A percentile compares a stretch with the other conserved stretches of the same genome.
Conservation (phyloP, 2,888 invertebrate species). For the Cerastis leucographa region DNA sequence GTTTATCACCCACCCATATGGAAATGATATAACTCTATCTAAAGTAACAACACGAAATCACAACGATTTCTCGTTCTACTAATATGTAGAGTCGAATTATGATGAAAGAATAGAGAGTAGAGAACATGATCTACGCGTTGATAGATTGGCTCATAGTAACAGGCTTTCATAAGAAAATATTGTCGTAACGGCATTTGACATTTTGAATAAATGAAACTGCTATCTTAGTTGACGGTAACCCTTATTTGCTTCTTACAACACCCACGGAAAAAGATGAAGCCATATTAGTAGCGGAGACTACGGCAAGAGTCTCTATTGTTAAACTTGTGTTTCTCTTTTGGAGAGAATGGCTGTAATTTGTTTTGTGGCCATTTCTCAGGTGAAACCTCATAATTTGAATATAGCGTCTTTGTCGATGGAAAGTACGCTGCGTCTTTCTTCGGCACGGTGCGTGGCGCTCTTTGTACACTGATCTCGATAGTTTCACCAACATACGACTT, state of each 20-base stretch:
- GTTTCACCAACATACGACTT: constrained; percentile 80
- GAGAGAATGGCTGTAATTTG: constrained; percentile 69
- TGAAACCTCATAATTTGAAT: constrained; percentile 77
- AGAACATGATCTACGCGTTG: not conserved
- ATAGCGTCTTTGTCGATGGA: constrained; percentile 79
- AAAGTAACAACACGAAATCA: constrained; percentile 10
- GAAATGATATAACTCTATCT: constrained; percentile 30
- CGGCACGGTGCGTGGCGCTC: constrained; percentile 77
- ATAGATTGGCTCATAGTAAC: constrained; percentile 20
- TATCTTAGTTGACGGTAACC: constrained; percentile 25
- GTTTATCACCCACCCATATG: not conserved
- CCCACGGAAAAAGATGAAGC: constrained; percentile 49
- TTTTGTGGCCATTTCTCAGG: constrained; percentile 72
- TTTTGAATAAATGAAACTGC: constrained; percentile 36
- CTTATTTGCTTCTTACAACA: constrained; percentile 40
- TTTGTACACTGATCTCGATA: constrained; percentile 83
- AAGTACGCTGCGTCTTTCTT: constrained; percentile 80
- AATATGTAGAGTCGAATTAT: constrained; percentile 18
- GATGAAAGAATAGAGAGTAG: constrained; percentile 37
- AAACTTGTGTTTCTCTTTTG: constrained; percentile 63
- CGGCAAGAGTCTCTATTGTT: constrained; percentile 51
- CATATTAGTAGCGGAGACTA: constrained; percentile 42
- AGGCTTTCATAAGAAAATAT: constrained; percentile 14
- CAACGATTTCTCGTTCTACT: constrained; percentile 24
- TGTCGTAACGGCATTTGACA: constrained; percentile 33